Evolutionary conservation across 2,113 vertebrate genomes (phyloP).

Genomic region (Chunga burmeisteri): DNA sequence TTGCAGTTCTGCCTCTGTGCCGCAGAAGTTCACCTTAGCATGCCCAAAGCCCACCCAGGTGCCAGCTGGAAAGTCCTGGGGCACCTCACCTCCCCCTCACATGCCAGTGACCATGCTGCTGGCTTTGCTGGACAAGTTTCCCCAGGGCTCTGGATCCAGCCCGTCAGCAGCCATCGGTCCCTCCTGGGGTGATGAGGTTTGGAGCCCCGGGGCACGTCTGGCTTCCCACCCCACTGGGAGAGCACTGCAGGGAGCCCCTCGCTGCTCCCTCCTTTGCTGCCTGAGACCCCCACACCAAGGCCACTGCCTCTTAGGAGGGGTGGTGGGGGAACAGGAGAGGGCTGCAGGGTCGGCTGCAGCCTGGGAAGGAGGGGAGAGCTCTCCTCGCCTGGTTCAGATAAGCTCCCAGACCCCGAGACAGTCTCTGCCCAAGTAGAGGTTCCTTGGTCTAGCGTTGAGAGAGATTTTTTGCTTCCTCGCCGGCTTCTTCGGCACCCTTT

Average conservation of each 20-base stretch:
- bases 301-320: neutral
- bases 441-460: neutral
- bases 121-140: neutral
- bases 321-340: no score
- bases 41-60: neutral
- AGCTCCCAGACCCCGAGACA: neutral
- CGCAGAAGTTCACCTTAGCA: neutral
- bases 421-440: no score
- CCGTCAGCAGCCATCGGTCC: rapidly evolving
- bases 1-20: neutral
- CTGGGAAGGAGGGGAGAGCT: neutral
- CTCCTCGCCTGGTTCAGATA: neutral
- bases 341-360: neutral
- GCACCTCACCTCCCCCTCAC: neutral
- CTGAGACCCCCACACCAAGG: rapidly evolving
- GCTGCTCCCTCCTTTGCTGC: neutral
- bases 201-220: no score
- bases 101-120: neutral
- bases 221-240: neutral
- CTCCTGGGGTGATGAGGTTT: neutral
- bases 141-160: neutral
- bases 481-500: no score
- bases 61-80: neutral
- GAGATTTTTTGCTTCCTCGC: neutral
- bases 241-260: neutral